Evolutionary conservation across 2,113 vertebrate species (phyloP), one percentile per base, ranked within the genome.

Genomic region (Lanius collurio): DNA sequence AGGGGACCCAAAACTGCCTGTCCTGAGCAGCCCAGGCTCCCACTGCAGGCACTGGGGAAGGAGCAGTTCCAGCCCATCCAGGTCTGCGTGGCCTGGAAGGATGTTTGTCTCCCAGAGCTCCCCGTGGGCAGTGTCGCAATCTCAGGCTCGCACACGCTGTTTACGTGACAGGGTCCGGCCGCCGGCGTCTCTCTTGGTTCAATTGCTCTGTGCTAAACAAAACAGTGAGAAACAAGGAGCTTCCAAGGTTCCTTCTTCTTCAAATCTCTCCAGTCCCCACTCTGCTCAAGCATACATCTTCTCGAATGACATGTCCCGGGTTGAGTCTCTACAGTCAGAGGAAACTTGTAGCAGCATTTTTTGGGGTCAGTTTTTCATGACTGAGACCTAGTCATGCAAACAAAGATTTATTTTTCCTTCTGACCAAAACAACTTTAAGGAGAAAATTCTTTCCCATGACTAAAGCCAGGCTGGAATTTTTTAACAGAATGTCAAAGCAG

Each of bases 301-400:
- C 93, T 95, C 60, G 2, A 86, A 93, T 86, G 63, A 77, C 55
- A 12, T 52, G 35, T 33, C 59, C 30, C 0, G 0, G 33, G 71
- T 41, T 52, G 85, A 68, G 62, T 68, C 37, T 30, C 73, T 75
- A 14, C 37, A 80, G 71, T 41, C 49, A 57, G 57, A 89, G 59
- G 77, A 93, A 91, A 89, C 62, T 78, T 64, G 53, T 18, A 60
- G 90, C 57, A 42, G 78, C 52, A 56, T 67, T 93, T 93, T 93
- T 77, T 86, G 79, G 93, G 90, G 88, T 96, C 93, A 92, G 79
- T 56, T 92, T 97, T 95, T 97, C 94, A 94, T 96, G 94, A 93
- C 92, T 94, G 85, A 95, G 94, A 94, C 71, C 82, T 92, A 96
- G 94, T 94, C 95, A 95, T 93, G 94, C 96, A 97, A 96, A 93